phyloP scores from a whole-genome alignment of 2,113 vertebrate species.

The Rhynchopsitta pachyrhyncha region DNA sequence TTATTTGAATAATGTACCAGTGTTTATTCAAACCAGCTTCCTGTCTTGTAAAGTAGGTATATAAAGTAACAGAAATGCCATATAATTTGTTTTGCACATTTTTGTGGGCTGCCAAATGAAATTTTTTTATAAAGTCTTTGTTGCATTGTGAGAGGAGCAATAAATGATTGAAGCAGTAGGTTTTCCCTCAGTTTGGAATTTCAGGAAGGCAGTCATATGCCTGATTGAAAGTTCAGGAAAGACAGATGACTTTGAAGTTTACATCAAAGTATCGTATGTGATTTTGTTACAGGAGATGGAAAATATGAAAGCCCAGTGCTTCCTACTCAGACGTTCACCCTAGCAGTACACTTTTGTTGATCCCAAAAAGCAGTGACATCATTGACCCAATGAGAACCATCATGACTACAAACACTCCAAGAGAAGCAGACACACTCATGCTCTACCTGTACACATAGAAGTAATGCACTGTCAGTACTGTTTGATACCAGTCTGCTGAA shows the following conservation, averaged over 20 bases:
- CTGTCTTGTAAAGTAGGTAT: background rate
- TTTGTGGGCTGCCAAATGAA: background rate
- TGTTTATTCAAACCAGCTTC: constrained; percentile 4
- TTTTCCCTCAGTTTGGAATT: background rate
- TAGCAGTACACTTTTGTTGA: background rate
- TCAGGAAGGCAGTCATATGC: background rate
- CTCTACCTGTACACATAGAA: background rate
- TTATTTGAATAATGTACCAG: background rate
- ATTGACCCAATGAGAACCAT: background rate
- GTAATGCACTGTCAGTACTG: background rate
- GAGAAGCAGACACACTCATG: background rate
- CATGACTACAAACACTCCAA: background rate
- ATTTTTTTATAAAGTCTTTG: background rate
- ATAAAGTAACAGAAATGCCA: background rate
- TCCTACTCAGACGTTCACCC: background rate
- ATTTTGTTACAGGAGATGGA: background rate
- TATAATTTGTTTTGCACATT: background rate
- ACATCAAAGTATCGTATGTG: background rate
- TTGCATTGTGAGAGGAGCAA: background rate
- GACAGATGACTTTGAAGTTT: background rate
- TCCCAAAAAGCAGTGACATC: background rate
- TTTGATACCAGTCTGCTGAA: rapidly evolving
- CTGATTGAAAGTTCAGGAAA: background rate
- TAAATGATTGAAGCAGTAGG: background rate
- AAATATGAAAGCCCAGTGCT: background rate